These are phyloP conservation scores for Myripristis jacobus DNA, from an alignment of 2,797 vertebrate species.

Conservation along the genomic window DNA sequence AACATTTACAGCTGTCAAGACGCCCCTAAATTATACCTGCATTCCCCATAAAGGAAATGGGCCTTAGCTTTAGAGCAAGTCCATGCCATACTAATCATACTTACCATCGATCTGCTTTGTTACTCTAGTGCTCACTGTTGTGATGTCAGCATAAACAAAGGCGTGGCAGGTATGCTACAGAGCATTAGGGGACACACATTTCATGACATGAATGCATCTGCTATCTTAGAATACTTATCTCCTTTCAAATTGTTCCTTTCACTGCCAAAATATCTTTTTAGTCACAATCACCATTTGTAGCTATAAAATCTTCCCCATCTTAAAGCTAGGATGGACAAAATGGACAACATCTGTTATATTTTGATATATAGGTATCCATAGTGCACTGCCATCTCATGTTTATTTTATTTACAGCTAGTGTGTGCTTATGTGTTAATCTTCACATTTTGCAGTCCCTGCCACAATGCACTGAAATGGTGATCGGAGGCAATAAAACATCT, in stretches of 20 bases:
- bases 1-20: background rate
- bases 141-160: slow-evolving; percentile 51
- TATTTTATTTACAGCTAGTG: background rate
- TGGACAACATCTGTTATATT: background rate
- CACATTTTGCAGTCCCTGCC: background rate
- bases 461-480: background rate
- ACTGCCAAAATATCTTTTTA: background rate
- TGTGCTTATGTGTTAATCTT: background rate
- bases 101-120: slow-evolving; percentile 42
- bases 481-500: background rate
- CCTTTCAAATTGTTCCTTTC: too few species aligned
- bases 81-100: slow-evolving; percentile 1
- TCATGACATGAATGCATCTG: slow-evolving; percentile 2
- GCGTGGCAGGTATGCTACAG: slow-evolving; percentile 44
- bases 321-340: background rate
- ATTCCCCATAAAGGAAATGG: background rate
- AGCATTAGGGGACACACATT: slow-evolving; percentile 2
- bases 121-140: slow-evolving; percentile 23
- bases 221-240: background rate
- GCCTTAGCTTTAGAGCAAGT: background rate
- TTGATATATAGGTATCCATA: background rate
- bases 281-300: background rate
- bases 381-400: background rate
- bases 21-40: background rate
- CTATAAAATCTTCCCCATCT: background rate